A percentile compares a stretch with the other conserved stretches of the same genome.
These are phyloP conservation scores for Penaeus chinensis DNA, from an alignment of 1,140 invertebrate species.

Conservation along the genomic window DNA sequence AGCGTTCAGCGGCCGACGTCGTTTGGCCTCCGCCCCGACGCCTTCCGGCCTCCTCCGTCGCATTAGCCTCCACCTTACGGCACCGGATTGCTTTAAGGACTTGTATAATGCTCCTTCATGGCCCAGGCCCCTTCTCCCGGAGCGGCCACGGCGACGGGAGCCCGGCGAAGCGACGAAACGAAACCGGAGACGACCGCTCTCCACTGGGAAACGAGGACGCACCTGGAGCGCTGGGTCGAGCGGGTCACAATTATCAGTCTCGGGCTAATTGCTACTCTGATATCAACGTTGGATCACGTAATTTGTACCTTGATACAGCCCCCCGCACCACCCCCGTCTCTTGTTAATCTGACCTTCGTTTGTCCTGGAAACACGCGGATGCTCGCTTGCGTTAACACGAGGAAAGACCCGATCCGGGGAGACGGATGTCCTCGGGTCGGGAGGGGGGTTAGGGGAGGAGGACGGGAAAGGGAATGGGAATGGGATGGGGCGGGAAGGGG, in stretches of 20 bases:
- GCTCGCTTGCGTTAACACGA: constrained; percentile 10
- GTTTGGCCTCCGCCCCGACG: too few species aligned
- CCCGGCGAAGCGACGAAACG: too few species aligned
- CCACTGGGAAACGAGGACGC: background rate
- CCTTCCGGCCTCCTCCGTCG: too few species aligned
- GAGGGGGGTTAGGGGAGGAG: background rate
- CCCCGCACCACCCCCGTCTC: constrained; percentile 23
- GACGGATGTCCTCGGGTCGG: background rate
- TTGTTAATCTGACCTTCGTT: constrained; percentile 54
- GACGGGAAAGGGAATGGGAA: background rate
- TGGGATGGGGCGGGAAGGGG: background rate
- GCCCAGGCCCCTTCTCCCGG: too few species aligned
- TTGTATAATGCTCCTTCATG: too few species aligned
- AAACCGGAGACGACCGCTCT: too few species aligned
- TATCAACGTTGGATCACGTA: constrained; percentile 59
- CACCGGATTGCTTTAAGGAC: too few species aligned
- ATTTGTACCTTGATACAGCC: constrained; percentile 59
- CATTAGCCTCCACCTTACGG: too few species aligned
- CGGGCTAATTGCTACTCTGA: constrained; percentile 58
- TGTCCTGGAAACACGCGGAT: constrained; percentile 47
- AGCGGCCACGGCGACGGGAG: too few species aligned
- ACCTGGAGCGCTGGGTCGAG: constrained; percentile 1
- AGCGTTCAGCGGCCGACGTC: too few species aligned
- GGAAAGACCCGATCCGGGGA: background rate
- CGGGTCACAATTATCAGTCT: constrained; percentile 58